These are phyloP conservation scores for Crocodylus rhombifer DNA, from an alignment of 2,797 vertebrate genomes.

Conservation along the genomic window DNA sequence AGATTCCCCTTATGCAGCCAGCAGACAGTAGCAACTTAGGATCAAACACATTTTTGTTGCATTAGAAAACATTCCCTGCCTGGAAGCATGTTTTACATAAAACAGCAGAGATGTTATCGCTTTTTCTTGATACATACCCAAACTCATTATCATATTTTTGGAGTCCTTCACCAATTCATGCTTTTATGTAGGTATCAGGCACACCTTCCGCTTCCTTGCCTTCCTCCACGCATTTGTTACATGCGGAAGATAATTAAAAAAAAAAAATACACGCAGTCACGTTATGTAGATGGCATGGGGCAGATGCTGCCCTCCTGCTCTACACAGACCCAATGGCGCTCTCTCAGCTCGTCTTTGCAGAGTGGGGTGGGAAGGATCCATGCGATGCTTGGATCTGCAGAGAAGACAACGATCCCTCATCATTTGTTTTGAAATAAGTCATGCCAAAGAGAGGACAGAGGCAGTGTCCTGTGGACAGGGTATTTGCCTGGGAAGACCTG, in stretches of 20 bases:
- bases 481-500: accelerated
- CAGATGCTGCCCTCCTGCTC: background rate
- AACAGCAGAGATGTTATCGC: background rate
- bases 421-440: background rate
- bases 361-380: background rate
- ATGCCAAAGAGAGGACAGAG: too few relatives aligned
- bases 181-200: accelerated
- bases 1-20: background rate
- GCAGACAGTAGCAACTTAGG: background rate
- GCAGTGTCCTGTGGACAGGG: background rate
- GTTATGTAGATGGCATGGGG: background rate
- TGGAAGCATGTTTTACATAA: background rate
- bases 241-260: background rate
- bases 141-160: background rate
- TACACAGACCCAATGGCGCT: background rate
- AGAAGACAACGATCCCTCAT: background rate
- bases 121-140: background rate
- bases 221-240: background rate
- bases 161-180: background rate
- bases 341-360: accelerated
- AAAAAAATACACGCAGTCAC: background rate
- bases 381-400: background rate
- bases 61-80: background rate
- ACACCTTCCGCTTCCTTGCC: background rate
- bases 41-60: background rate